These are phyloP conservation scores for Orthonychiurus folsomi DNA, from an alignment of 2,888 invertebrate genomes.

Conservation along the genomic window DNA sequence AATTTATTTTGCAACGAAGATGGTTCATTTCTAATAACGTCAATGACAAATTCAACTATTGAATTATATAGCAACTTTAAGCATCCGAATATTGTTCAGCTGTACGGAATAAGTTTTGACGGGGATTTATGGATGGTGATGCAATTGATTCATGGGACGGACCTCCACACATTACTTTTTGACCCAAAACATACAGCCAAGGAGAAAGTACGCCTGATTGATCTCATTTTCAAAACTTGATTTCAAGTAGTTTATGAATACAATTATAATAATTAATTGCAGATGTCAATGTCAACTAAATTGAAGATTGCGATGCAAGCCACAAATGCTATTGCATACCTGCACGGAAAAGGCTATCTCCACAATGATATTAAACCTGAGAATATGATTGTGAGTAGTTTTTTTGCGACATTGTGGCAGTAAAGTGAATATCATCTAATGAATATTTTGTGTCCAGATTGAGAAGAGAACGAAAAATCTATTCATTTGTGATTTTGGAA, in stretches of 20 bases:
- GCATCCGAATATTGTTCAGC: constrained; percentile 14
- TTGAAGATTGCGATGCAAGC: constrained; percentile 13
- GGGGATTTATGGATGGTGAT: constrained; percentile 12
- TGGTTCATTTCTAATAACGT: neutral
- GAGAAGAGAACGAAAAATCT: constrained; percentile 9
- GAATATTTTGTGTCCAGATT: constrained; percentile 4
- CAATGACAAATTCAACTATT: no score
- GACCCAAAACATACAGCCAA: constrained; percentile 4
- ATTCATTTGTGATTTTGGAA: constrained; percentile 18
- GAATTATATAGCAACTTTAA: constrained; percentile 6
- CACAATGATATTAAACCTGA: constrained; percentile 16
- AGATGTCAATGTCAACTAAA: constrained; percentile 9
- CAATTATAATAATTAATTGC: neutral
- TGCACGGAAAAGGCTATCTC: constrained; percentile 14
- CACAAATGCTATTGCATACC: constrained; percentile 11
- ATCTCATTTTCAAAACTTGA: neutral
- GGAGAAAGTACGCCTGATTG: constrained; percentile 4
- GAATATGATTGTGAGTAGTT: constrained; percentile 14
- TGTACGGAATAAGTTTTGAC: constrained; percentile 9
- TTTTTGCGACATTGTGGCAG: neutral
- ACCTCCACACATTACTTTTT: constrained; percentile 12
- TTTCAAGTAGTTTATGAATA: neutral
- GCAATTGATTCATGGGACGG: constrained; percentile 9
- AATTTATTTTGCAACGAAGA: neutral
- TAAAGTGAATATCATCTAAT: neutral